Evolutionary conservation across 2,797 vertebrate genomes (phyloP), one percentile per base, ranked within the genome.

Genomic region (Spheniscus humboldti): DNA sequence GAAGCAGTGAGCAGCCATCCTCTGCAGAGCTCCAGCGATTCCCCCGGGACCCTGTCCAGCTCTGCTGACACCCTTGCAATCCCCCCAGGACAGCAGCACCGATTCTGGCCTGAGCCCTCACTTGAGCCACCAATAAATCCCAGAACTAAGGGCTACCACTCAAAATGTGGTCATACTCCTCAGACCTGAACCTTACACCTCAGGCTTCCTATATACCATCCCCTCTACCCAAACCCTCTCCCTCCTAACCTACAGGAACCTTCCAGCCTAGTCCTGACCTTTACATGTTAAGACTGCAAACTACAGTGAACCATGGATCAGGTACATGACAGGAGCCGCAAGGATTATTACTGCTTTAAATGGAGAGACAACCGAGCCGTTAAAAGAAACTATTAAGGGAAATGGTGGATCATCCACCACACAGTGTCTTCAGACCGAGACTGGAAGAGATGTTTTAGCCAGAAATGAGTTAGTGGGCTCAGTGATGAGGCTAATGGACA

Each of bases 131-230:
- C 62, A 75, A 31, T 0, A 41, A 67, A 71, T 11, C 41, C n/a
- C 84, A 52, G 27, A 0, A 0, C 43, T 63, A 23, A 48, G 13
- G 35, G 48, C 28, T 25, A 13, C 24, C 5, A 1, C 57, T 33
- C 23, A 52, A 50, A 90, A 18, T 8, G 16, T 0, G 3, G 15
- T 25, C 52, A 47, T 8, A 4, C 10, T 37, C 27, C 37, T 24
- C 27, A 55, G 67, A 9, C 5, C 27, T 19, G 13, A 55, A 33
- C 25, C 37, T 56, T 14, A 30, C 11, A n/a, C 24, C 48, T 71
- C 24, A 7, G 30, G 11, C 4, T 59, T 14, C 30, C 50, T 33
- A 4, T 0, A 22, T 2, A 62, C 18, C 8, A 13, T 6, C 12
- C 56, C 31, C 64, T 64, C 45, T 9, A 14, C 25, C 22, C 73